Conservation (phyloP, 2,797 vertebrate species). For the Rhinella marina region DNA sequence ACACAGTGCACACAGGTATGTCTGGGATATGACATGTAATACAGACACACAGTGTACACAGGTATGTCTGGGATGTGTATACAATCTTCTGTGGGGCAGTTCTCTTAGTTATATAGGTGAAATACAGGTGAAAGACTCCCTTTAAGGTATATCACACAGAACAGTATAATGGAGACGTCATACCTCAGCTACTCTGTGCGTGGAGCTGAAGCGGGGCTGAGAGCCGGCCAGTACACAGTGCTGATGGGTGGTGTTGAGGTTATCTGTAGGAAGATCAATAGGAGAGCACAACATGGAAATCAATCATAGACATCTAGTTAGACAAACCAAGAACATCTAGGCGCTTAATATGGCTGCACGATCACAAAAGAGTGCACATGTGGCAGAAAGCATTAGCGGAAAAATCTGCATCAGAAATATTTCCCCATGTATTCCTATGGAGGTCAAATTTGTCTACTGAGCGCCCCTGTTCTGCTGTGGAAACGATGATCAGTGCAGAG, state of each 20-base stretch:
- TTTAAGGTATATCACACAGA: background rate
- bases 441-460: too few species aligned
- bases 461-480: background rate
- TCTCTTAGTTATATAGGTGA: too few species aligned
- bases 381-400: too few species aligned
- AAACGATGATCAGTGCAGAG: too few species aligned
- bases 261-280: slow-evolving; percentile 76
- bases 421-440: background rate
- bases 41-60: too few species aligned
- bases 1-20: too few species aligned
- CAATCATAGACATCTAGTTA: background rate
- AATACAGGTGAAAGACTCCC: too few species aligned
- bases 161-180: slow-evolving; percentile 64
- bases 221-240: slow-evolving; percentile 92
- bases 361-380: background rate
- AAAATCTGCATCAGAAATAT: background rate
- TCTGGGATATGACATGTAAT: too few species aligned
- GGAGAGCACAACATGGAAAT: background rate
- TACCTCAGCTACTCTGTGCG: slow-evolving; percentile 93
- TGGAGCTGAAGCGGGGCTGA: slow-evolving; percentile 91
- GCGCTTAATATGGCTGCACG: background rate
- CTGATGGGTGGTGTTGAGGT: slow-evolving; percentile 92
- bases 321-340: background rate
- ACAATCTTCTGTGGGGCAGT: too few species aligned
- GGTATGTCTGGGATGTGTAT: too few species aligned